phyloP scores from a whole-genome alignment of 1,140 invertebrate species.

The Cherax quadricarinatus region DNA sequence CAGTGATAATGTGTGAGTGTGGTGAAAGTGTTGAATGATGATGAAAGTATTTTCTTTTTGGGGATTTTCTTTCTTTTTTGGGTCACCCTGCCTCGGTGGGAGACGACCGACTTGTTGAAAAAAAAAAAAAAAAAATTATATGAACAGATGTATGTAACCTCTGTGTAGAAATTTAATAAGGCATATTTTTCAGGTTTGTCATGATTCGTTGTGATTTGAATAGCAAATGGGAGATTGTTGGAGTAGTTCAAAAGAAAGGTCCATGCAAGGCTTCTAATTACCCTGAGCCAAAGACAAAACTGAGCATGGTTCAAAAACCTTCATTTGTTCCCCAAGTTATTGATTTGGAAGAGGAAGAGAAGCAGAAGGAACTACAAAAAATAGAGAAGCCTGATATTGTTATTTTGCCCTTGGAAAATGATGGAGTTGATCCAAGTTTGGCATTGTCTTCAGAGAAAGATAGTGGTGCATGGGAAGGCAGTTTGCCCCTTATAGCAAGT shows the following conservation, averaged over 20 bases:
- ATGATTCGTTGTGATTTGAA: slow-evolving; percentile 67
- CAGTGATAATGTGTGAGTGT: too few relatives aligned
- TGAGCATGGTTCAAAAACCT: not conserved
- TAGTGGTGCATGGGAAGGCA: slow-evolving; percentile 42
- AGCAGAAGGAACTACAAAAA: slow-evolving; percentile 8
- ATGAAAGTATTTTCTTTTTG: too few relatives aligned
- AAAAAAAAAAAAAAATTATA: too few relatives aligned
- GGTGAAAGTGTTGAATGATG: too few relatives aligned
- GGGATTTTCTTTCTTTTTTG: too few relatives aligned
- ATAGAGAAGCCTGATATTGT: slow-evolving; percentile 12
- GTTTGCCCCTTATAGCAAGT: slow-evolving; percentile 32
- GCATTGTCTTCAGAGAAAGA: slow-evolving; percentile 30
- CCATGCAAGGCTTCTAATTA: not conserved
- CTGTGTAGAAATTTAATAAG: too few relatives aligned
- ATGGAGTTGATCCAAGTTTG: not conserved
- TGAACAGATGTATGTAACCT: too few relatives aligned
- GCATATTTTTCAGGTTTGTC: slow-evolving; percentile 59
- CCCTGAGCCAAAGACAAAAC: slow-evolving; percentile 31
- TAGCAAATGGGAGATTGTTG: slow-evolving; percentile 68
- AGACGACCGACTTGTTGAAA: too few relatives aligned
- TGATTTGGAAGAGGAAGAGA: slow-evolving; percentile 63
- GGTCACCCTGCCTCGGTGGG: too few relatives aligned
- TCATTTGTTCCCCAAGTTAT: slow-evolving; percentile 48
- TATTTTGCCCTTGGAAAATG: not conserved
- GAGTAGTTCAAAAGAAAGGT: slow-evolving; percentile 67